Conservation (phyloP, 1,140 invertebrate species). For the Bursaphelenchus mucronatus region DNA sequence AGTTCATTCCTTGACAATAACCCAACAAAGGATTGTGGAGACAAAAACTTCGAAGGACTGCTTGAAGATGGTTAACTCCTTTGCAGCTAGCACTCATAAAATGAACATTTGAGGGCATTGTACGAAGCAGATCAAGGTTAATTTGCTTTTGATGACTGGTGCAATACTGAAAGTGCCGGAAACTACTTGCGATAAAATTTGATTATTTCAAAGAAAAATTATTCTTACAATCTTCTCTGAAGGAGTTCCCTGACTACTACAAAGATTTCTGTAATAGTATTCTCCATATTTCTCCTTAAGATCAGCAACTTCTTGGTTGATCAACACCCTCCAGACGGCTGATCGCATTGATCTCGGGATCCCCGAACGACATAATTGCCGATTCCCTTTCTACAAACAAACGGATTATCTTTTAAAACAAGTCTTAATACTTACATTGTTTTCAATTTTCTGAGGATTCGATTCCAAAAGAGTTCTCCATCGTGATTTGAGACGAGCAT, state of each 20-base stretch:
- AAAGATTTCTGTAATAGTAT: constrained; percentile 65
- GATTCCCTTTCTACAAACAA: constrained; percentile 61
- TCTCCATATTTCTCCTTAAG: constrained; percentile 63
- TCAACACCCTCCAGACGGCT: constrained; percentile 64
- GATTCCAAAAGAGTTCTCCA: constrained; percentile 35
- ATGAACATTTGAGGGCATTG: constrained; percentile 65
- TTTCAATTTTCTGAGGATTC: constrained; percentile 35
- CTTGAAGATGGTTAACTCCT: constrained; percentile 64
- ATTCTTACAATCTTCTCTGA: constrained; percentile 61
- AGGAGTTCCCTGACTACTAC: constrained; percentile 61
- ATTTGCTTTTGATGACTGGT: constrained; percentile 65
- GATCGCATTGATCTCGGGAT: constrained; percentile 63
- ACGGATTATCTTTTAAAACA: constrained; percentile 21
- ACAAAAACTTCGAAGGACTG: constrained; percentile 65
- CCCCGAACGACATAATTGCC: constrained; percentile 63
- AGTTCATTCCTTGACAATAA: constrained; percentile 67
- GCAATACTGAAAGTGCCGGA: constrained; percentile 58
- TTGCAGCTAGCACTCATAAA: constrained; percentile 63
- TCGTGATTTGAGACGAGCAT: constrained; percentile 37
- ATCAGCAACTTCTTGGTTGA: constrained; percentile 62
- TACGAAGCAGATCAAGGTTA: constrained; percentile 64
- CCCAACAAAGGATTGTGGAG: constrained; percentile 64
- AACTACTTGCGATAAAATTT: too few relatives aligned
- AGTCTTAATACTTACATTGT: constrained; percentile 29
- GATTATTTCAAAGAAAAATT: constrained; percentile 2